Conservation (phyloP, 2,797 vertebrate species). For the Parotocinclus haroldoi region DNA sequence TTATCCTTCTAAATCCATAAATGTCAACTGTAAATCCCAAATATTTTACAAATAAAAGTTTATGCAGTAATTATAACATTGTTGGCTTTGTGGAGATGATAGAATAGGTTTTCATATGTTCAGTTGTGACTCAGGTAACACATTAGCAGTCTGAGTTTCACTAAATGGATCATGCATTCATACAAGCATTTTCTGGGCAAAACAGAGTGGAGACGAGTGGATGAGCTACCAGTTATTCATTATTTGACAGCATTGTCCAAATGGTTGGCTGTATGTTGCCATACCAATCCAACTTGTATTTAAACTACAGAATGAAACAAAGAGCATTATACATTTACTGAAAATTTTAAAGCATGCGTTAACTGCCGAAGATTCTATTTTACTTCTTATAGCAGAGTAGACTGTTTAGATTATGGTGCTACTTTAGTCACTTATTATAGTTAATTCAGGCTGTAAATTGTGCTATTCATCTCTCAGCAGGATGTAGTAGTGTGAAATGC, state of each 20-base stretch:
- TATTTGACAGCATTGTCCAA: slow-evolving; percentile 93
- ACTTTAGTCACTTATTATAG: slow-evolving; percentile 18
- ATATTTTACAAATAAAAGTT: not conserved
- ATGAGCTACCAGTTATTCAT: slow-evolving; percentile 72
- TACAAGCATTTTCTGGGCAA: slow-evolving; percentile 18
- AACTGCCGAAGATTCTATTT: slow-evolving; percentile 9
- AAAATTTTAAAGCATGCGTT: not conserved
- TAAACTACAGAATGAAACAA: slow-evolving; percentile 52
- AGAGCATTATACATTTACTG: not conserved
- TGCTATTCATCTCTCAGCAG: slow-evolving; percentile 27
- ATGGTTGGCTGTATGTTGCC: no score
- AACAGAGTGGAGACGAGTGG: slow-evolving; percentile 48
- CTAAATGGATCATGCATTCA: slow-evolving; percentile 26
- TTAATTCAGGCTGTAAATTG: slow-evolving; percentile 29
- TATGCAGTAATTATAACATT: slow-evolving; percentile 4
- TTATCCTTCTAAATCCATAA: no score
- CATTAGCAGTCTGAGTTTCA: slow-evolving; percentile 16
- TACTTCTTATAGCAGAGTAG: slow-evolving; percentile 14
- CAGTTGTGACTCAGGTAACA: slow-evolving; percentile 20
- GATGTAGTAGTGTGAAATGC: slow-evolving; percentile 13
- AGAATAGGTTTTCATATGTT: not conserved
- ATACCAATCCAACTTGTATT: slow-evolving; percentile 92
- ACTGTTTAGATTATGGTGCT: slow-evolving; percentile 18
- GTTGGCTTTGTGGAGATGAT: slow-evolving; percentile 4
- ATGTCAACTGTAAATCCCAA: not conserved